A percentile compares a stretch with the other conserved stretches of the same genome.
Conservation (phyloP, 2,888 invertebrate species). For the Rotaria magnacalcarata region DNA sequence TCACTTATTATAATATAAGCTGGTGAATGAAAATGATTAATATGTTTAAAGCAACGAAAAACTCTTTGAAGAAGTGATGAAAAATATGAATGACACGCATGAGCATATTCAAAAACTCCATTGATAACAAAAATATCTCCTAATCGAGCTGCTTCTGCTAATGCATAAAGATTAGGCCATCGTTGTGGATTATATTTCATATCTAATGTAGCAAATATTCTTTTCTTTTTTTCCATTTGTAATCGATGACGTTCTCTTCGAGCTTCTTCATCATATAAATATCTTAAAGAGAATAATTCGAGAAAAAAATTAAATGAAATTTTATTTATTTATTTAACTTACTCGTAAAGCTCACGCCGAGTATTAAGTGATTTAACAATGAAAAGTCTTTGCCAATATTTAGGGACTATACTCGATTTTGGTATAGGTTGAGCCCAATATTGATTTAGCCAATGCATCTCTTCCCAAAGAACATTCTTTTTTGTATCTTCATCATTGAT, state of each 20-base stretch:
- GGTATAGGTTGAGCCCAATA: neutral
- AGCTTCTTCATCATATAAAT: neutral
- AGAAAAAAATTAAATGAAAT: too few species aligned
- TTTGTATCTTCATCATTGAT: neutral
- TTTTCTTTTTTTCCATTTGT: neutral
- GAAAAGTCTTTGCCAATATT: neutral
- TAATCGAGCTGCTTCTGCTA: neutral
- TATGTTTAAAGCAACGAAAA: conserved; percentile 11
- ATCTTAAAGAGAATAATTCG: neutral
- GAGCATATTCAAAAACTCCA: conserved; percentile 12
- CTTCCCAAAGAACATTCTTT: neutral
- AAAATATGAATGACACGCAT: neutral
- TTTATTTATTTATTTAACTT: neutral
- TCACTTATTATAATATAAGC: neutral
- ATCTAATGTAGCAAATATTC: neutral
- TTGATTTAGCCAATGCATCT: neutral
- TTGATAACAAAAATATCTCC: neutral
- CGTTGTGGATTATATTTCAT: conserved; percentile 5
- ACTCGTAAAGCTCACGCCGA: neutral
- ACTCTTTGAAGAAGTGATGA: conserved; percentile 9
- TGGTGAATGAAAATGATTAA: conserved; percentile 21
- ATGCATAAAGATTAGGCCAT: neutral
- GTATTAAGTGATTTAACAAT: neutral
- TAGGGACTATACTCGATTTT: neutral
- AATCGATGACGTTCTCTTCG: neutral